phyloP scores from a whole-genome alignment of 2,888 invertebrate species.

The Ophion slaviceki region DNA sequence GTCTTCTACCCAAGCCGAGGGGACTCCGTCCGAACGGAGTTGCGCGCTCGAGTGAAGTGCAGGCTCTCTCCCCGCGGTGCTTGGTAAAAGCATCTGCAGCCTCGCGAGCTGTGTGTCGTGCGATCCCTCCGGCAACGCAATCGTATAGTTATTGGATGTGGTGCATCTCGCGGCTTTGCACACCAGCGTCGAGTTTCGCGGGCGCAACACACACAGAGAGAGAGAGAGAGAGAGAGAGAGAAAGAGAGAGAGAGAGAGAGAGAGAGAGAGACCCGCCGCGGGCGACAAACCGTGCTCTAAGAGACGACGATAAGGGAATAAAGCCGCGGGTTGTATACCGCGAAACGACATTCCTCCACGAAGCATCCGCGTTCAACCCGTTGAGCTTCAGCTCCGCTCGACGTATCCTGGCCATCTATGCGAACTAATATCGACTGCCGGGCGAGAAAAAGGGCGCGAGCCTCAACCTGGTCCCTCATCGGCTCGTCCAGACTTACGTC shows the following conservation, averaged over 20 bases:
- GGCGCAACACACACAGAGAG: constrained; percentile 5
- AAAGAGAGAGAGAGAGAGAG: constrained; percentile 27
- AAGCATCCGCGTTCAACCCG: constrained; percentile 64
- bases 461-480: background rate
- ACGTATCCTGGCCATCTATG: constrained; percentile 31
- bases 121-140: constrained; percentile 47
- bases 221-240: too few species aligned
- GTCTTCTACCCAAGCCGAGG: constrained; percentile 16
- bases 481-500: background rate
- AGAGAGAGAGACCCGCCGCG: constrained; percentile 46
- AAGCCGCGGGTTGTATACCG: constrained; percentile 62
- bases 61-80: constrained; percentile 41
- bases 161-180: constrained; percentile 19
- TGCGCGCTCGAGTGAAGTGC: constrained; percentile 28
- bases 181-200: background rate
- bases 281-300: constrained; percentile 59
- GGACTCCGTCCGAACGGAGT: constrained; percentile 15
- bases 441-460: background rate
- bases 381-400: constrained; percentile 43
- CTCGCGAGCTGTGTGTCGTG: constrained; percentile 32
- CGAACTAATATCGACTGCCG: constrained; percentile 24
- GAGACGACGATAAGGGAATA: constrained; percentile 69
- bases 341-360: constrained; percentile 71
- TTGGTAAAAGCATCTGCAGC: constrained; percentile 37
- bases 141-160: constrained; percentile 56